These are phyloP conservation scores for Ooceraea biroi DNA, from an alignment of 1,140 invertebrate species.

Conservation along the genomic window DNA sequence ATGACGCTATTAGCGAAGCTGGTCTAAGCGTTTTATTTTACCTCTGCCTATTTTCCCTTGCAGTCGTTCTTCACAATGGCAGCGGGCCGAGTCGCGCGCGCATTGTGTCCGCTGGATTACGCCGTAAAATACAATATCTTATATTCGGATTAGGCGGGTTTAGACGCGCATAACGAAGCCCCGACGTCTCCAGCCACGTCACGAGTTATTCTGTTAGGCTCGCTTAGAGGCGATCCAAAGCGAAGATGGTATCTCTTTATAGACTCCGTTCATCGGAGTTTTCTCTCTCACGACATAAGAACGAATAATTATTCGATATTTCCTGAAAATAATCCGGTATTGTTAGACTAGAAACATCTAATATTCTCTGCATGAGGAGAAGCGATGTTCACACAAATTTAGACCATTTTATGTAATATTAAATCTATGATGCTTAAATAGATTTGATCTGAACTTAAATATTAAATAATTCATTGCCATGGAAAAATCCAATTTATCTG, in stretches of 20 bases:
- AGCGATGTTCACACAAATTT: too few species aligned
- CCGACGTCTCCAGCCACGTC: neutral
- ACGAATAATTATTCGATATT: constrained; percentile 34
- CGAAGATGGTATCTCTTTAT: constrained; percentile 63
- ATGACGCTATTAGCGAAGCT: constrained; percentile 34
- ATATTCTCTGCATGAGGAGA: too few species aligned
- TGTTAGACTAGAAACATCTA: too few species aligned
- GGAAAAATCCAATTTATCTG: too few species aligned
- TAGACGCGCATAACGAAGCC: constrained; percentile 61
- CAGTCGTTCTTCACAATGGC: constrained; percentile 38
- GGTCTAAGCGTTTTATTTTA: constrained; percentile 14
- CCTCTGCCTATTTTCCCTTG: neutral
- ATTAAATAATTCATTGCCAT: too few species aligned
- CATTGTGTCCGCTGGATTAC: constrained; percentile 70
- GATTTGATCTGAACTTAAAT: too few species aligned
- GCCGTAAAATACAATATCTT: constrained; percentile 74
- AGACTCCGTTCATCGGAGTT: neutral
- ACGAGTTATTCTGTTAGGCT: constrained; percentile 49
- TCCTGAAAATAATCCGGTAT: constrained; percentile 26
- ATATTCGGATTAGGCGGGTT: constrained; percentile 70
- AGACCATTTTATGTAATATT: too few species aligned
- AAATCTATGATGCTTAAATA: too few species aligned
- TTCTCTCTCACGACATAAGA: constrained; percentile 11
- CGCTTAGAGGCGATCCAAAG: constrained; percentile 26
- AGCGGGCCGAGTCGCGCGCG: constrained; percentile 20